A percentile compares a stretch with the other conserved stretches of the same genome.
Evolutionary conservation across 2,113 vertebrate genomes (phyloP).

Genomic region (Puma concolor): DNA sequence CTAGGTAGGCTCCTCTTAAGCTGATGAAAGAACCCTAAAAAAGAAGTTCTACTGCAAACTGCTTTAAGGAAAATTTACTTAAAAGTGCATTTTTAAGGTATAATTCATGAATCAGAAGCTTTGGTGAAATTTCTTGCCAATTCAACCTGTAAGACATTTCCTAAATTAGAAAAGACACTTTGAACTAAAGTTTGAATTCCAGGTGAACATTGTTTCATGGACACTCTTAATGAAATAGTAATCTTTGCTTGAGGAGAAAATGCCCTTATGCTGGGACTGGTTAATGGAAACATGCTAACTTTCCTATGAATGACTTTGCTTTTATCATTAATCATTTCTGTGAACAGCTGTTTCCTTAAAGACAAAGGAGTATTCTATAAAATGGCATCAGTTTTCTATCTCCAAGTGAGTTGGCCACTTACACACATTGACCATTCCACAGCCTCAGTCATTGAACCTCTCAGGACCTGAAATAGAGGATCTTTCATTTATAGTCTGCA

Average conservation of each 20-base stretch:
- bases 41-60: background rate
- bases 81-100: background rate
- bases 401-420: background rate
- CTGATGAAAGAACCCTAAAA: background rate
- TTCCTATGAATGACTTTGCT: background rate
- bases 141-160: background rate
- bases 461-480: background rate
- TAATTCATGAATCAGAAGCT: background rate
- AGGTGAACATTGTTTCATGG: background rate
- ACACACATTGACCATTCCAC: too few species aligned
- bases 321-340: background rate
- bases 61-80: background rate
- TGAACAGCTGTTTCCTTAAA: background rate
- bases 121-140: background rate
- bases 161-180: background rate
- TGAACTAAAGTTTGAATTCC: background rate
- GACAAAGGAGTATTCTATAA: background rate
- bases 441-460: background rate
- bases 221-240: background rate
- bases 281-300: background rate
- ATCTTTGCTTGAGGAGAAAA: background rate
- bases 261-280: background rate
- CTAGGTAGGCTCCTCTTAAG: background rate
- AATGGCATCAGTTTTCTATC: background rate
- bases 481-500: background rate